A percentile compares a stretch with the other conserved stretches of the same genome.
These are phyloP conservation scores for Linyphia triangularis DNA, from an alignment of 2,888 invertebrate genomes.

Conservation along the genomic window DNA sequence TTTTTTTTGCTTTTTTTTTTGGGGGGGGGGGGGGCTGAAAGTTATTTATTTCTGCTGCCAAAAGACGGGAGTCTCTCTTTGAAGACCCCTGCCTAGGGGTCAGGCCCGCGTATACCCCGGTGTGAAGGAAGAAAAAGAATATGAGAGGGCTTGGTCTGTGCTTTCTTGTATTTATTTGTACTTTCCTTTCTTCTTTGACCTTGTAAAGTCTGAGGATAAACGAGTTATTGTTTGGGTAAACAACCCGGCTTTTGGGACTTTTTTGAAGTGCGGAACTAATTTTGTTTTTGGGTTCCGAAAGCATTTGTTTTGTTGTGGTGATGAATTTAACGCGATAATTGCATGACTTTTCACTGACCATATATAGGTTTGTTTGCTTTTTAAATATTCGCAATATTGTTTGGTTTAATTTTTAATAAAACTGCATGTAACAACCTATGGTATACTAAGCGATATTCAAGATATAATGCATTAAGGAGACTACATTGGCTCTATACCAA, in stretches of 20 bases:
- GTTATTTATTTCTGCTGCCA: slow-evolving; percentile 65
- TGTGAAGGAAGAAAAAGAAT: not conserved
- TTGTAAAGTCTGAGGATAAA: not conserved
- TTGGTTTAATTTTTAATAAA: no score
- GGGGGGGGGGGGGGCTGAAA: not conserved
- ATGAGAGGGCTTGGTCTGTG: not conserved
- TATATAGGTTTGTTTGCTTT: no score
- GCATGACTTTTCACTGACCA: not conserved
- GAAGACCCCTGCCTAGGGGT: slow-evolving; percentile 40
- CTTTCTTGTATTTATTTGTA: not conserved
- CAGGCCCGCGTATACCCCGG: slow-evolving; percentile 6
- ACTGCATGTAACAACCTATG: no score
- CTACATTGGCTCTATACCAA: no score
- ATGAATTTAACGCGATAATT: not conserved
- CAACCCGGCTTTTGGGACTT: not conserved
- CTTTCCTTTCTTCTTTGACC: not conserved
- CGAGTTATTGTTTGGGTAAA: not conserved
- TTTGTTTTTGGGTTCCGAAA: not conserved
- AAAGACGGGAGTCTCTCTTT: slow-evolving; percentile 24
- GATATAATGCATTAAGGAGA: no score
- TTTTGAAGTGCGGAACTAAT: not conserved
- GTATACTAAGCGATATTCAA: no score
- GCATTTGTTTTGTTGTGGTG: not conserved
- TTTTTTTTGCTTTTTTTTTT: not conserved
- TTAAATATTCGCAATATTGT: no score